phyloP scores from a whole-genome alignment of 1,140 invertebrate genomes.

The Galleria mellonella region DNA sequence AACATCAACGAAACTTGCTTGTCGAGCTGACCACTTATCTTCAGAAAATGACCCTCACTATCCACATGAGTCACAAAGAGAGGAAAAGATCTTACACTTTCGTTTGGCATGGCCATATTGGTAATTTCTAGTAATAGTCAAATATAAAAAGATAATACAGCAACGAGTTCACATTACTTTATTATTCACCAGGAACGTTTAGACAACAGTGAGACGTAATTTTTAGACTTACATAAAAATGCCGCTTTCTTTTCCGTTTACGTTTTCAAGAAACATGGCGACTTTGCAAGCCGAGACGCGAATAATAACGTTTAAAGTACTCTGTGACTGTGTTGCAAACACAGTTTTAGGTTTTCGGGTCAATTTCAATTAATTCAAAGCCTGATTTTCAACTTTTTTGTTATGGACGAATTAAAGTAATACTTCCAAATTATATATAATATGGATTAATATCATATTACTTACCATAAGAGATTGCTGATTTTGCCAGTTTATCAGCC shows the following conservation, averaged over 20 bases:
- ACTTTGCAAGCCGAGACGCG: no score
- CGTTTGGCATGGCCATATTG: conserved; percentile 44
- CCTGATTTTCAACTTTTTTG: no score
- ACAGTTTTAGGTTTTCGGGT: no score
- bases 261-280: conserved; percentile 64
- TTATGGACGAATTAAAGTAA: no score
- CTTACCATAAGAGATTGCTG: no score
- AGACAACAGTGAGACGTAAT: conserved; percentile 23
- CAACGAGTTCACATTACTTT: conserved; percentile 37
- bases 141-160: neutral
- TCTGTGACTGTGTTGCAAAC: no score
- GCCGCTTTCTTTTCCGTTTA: conserved; percentile 64
- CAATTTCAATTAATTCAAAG: no score
- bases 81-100: conserved; percentile 44
- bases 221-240: conserved; percentile 28
- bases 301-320: no score
- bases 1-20: conserved; percentile 73
- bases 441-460: no score
- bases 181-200: conserved; percentile 20
- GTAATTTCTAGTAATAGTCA: neutral
- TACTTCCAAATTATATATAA: no score
- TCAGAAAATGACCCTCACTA: conserved; percentile 77
- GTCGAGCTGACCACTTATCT: conserved; percentile 80
- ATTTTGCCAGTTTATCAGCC: no score
- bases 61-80: conserved; percentile 80